phyloP scores from a whole-genome alignment of 37 sponge, comb jelly and placozoan genomes.

The Amphimedon queenslandica region DNA sequence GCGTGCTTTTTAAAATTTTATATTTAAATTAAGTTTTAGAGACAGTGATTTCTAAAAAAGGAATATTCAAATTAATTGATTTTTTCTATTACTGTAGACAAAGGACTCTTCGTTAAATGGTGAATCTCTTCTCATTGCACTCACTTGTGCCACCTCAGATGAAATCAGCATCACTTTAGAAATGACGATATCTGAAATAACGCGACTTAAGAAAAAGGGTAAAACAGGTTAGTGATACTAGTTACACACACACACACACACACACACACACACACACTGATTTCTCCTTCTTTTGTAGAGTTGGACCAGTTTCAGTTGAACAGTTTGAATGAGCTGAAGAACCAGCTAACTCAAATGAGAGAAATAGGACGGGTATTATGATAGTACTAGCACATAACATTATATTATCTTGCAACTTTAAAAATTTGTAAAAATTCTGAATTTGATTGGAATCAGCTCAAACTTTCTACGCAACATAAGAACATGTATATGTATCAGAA shows the following conservation, averaged over 20 bases:
- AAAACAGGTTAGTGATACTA: constrained; percentile 14
- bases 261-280: neutral
- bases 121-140: constrained; percentile 40
- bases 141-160: constrained; percentile 11
- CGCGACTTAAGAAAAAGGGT: constrained; percentile 32
- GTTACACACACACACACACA: neutral
- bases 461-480: no score
- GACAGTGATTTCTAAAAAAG: no score
- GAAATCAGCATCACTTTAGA: constrained; percentile 3
- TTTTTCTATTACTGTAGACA: constrained; percentile 14
- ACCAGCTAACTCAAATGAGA: neutral
- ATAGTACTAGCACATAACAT: no score
- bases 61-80: neutral
- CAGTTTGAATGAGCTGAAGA: neutral
- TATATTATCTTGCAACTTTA: no score
- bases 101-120: constrained; percentile 37
- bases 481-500: no score
- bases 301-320: constrained; percentile 1
- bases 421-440: no score
- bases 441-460: no score
- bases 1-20: no score
- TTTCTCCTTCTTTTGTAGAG: neutral
- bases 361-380: neutral
- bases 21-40: no score
- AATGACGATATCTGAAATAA: constrained; percentile 13